Base-by-base conservation (phyloP, 2,888 invertebrate genomes). In the Drosophila limbata region DNA sequence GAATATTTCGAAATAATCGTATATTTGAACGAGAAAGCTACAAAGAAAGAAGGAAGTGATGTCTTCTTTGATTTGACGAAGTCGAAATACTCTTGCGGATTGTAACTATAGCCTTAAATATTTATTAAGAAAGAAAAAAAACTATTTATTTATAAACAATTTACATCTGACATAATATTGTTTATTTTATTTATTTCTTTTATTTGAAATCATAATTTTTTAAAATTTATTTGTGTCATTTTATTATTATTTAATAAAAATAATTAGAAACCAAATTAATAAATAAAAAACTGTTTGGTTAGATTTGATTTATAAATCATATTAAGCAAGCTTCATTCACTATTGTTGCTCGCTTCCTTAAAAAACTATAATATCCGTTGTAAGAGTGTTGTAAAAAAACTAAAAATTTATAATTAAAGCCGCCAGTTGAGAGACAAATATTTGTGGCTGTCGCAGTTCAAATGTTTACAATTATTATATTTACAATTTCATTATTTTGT, bases 401-500 rank as follows among this genome's bases (percentile, higher is more conserved):
- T 42, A 63, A 71, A 71, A 72, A 67, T 67, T 57, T 50, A 31
- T 64, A 64, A 81, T 72, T 75, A 52, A 61, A 65, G 51, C 50
- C 61, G 64, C 69, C 59, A 75, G 69, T 68, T 69, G 65, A 19
- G 57, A 44, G 67, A 71, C 74, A 44, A 84, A 84, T 83, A 84
- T 82, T 84, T 84, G 71, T 76, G 66, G 48, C 61, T 67, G 76
- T 69, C 69, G 55, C 69, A 79, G 82, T 65, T 77, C 63, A 84
- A 84, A 83, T 85, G 81, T 81, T 85, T 79, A 85, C 83, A 83
- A 73, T 77, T 77, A 79, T 77, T 75, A 50, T 75, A 76, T 84
- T 84, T 84, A 84, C 85, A 83, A 85, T 85, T 85, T 83, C 81
- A 84, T 84, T 84, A 85, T 83, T 71, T 77, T 79, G 67, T 64